Base-by-base conservation (phyloP, 2,113 vertebrate genomes). In the Sisor rabdophorus region DNA sequence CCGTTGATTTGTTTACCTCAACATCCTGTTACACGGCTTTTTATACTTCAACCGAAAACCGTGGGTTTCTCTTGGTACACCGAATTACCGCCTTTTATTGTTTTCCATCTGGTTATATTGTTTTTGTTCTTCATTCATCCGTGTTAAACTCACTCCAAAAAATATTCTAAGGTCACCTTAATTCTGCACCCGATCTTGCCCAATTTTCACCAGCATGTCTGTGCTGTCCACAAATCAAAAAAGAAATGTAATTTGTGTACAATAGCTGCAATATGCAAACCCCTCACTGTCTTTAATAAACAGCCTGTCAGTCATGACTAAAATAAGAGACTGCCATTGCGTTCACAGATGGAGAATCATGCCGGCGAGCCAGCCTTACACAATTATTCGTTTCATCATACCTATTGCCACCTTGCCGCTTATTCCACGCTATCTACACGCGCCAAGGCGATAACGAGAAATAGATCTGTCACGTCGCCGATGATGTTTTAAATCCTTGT, bases 301-400 rank as follows among this genome's bases (percentile, higher is more conserved):
- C 48, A 58, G 24, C 53, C 47, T 48, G 36, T 68, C 63, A 28
- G 52, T 44, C 53, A 50, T 63, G 50, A 17, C 32, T 24, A 54
- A 53, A 63, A 76, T 22, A 76, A 40, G 61, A 17, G 53, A 44
- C 58, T 59, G 69, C 19, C 61, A 47, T 61, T 68, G 73, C 24
- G 47, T 30, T 16, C 53, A 32, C 11, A 69, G 44, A 11, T 48
- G 63, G 50, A 67, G 32, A 67, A 16, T 68, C 13, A 12, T 54
- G 69, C 19, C 16, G 12, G 26, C 47, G n/a, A 71, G 55, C 20
- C 32, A 28, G 58, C 48, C 28, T 55, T 28, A 47, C n/a, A 16
- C 48, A 72, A 65, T 79, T 78, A 61, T 74, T 72, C 2, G 15
- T 78, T 81, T 81, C 80, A 84, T 79, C 77, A 83, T 76, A 75